Evolutionary conservation across 2,888 invertebrate species (phyloP).

Genomic region (Coelinius sp.): DNA sequence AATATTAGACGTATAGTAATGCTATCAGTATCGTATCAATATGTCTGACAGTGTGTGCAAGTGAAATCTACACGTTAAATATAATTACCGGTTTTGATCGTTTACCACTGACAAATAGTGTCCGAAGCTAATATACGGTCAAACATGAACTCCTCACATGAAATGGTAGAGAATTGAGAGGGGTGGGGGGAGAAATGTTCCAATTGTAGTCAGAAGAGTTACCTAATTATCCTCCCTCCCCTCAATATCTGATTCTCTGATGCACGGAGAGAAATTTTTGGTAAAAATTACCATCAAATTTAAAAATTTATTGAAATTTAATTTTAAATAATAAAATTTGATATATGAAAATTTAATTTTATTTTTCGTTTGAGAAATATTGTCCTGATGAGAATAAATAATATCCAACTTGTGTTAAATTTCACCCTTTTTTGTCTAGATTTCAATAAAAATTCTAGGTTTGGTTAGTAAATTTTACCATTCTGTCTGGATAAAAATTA

Average conservation of each 20-base stretch:
- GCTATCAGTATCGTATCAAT: constrained; percentile 31
- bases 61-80: constrained; percentile 66
- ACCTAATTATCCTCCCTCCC: not conserved
- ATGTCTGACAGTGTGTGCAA: constrained; percentile 55
- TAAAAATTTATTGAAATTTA: no score
- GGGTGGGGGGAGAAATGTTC: not conserved
- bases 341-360: no score
- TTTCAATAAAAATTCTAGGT: no score
- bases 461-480: no score
- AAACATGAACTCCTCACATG: constrained; percentile 1
- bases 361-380: no score
- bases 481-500: no score
- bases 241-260: not conserved
- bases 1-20: not conserved
- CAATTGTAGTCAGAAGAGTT: not conserved
- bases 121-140: not conserved
- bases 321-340: no score
- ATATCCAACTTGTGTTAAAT: no score
- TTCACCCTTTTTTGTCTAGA: no score
- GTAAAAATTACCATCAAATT: no score
- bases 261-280: no score
- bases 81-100: constrained; percentile 65
- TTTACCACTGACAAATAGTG: constrained; percentile 62
- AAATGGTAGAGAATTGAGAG: not conserved
- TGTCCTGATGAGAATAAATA: no score